phyloP scores from a whole-genome alignment of 64 coral and sea anemone species.

The Orbicella faveolata region DNA sequence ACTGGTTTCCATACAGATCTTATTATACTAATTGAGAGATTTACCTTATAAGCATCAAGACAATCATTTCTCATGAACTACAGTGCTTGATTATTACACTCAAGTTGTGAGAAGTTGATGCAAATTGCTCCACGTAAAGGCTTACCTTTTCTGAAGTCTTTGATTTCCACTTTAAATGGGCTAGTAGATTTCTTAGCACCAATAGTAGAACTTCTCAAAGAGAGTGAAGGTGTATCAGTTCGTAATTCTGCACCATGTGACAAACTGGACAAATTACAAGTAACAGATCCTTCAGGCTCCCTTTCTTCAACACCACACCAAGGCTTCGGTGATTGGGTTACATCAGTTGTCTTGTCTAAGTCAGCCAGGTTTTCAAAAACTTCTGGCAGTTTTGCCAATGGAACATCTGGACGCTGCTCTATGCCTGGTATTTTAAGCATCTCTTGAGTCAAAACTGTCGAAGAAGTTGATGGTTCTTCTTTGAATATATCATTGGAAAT shows the following conservation, averaged over 20 bases:
- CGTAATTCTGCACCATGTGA: not conserved
- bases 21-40: too few species aligned
- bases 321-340: not conserved
- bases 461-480: not conserved
- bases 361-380: constrained; percentile 17
- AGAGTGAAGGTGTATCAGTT: not conserved
- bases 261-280: not conserved
- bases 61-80: too few species aligned
- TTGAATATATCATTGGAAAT: not conserved
- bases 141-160: constrained; percentile 21
- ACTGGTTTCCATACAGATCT: too few species aligned
- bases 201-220: not conserved
- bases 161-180: constrained; percentile 9
- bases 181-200: not conserved
- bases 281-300: not conserved
- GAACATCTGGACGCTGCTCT: constrained; percentile 9
- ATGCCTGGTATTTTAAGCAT: constrained; percentile 39
- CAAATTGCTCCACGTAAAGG: not conserved
- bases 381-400: constrained; percentile 19
- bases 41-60: too few species aligned
- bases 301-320: not conserved
- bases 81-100: not conserved
- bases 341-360: constrained; percentile 1
- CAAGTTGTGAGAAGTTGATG: not conserved
- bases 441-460: constrained; percentile 39